Evolutionary conservation across 2,888 invertebrate genomes (phyloP).

Genomic region (Lysandra bellargus): DNA sequence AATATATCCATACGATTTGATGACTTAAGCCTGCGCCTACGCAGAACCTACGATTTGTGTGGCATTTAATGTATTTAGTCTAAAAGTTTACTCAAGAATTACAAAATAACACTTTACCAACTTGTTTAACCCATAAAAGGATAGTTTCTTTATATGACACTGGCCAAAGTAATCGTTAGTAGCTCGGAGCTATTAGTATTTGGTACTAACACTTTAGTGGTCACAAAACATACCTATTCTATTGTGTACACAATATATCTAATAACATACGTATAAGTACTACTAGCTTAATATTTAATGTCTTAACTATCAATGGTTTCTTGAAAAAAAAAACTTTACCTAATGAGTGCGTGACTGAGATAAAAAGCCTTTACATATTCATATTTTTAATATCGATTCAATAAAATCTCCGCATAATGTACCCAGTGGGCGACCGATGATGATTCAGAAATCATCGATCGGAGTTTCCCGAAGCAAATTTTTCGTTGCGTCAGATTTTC

Average conservation of each 20-base stretch:
- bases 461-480: slow-evolving; percentile 36
- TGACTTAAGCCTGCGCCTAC: slow-evolving; percentile 30
- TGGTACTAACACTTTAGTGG: not conserved
- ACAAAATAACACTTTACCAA: not conserved
- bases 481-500: slow-evolving; percentile 35
- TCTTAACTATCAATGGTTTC: no score
- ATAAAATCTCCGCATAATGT: slow-evolving; percentile 18
- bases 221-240: not conserved
- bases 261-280: no score
- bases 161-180: not conserved
- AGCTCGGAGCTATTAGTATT: not conserved
- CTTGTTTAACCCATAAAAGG: not conserved
- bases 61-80: slow-evolving; percentile 22
- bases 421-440: slow-evolving; percentile 30
- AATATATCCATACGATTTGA: not conserved
- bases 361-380: slow-evolving; percentile 16
- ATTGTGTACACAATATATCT: no score
- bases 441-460: slow-evolving; percentile 36
- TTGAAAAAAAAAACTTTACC: not conserved
- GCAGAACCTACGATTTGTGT: slow-evolving; percentile 22
- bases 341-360: not conserved
- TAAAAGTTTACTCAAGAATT: slow-evolving; percentile 20
- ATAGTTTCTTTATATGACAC: not conserved
- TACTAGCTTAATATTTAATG: no score
- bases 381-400: not conserved